Evolutionary conservation across 2,888 invertebrate species (phyloP).

Genomic region (Chaetoderma sp.): DNA sequence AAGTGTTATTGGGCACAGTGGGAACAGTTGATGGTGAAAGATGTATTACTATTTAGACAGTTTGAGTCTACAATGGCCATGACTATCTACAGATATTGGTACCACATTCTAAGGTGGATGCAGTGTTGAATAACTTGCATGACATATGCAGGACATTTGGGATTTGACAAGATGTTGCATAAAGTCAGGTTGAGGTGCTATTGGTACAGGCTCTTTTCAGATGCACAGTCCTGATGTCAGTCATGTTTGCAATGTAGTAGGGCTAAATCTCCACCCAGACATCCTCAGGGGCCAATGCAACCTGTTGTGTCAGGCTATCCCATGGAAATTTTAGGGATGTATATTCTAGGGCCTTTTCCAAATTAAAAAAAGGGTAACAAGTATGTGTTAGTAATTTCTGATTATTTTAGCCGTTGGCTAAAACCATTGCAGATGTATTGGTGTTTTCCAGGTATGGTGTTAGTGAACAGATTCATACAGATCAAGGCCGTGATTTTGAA

Average conservation of each 20-base stretch:
- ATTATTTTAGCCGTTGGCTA: conserved; percentile 31
- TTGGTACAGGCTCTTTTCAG: conserved; percentile 18
- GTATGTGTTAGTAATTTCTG: conserved; percentile 26
- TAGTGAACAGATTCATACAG: conserved; percentile 29
- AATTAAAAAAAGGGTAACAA: conserved; percentile 6
- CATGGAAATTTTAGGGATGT: conserved; percentile 17
- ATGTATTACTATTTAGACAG: no score
- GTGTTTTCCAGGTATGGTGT: conserved; percentile 31
- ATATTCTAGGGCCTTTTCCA: conserved; percentile 25
- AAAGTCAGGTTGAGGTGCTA: background rate
- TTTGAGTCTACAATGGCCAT: no score
- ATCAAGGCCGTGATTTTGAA: conserved; percentile 31
- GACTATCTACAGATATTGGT: conserved; percentile 3
- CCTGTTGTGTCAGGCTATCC: no score
- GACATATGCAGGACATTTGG: conserved; percentile 24
- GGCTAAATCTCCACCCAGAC: no score
- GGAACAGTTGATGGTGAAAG: no score
- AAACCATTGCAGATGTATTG: conserved; percentile 20
- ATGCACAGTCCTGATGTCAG: conserved; percentile 21
- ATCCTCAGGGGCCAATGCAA: no score
- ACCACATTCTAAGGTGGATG: background rate
- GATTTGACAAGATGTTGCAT: background rate
- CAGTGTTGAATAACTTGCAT: conserved; percentile 7
- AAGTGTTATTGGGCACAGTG: no score
- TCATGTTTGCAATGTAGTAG: no score